Percentiles rank a stretch among this genome's conserved stretches.
These are phyloP conservation scores for Mastomys coucha DNA, from an alignment of 2,113 vertebrate genomes.

Conservation along the genomic window DNA sequence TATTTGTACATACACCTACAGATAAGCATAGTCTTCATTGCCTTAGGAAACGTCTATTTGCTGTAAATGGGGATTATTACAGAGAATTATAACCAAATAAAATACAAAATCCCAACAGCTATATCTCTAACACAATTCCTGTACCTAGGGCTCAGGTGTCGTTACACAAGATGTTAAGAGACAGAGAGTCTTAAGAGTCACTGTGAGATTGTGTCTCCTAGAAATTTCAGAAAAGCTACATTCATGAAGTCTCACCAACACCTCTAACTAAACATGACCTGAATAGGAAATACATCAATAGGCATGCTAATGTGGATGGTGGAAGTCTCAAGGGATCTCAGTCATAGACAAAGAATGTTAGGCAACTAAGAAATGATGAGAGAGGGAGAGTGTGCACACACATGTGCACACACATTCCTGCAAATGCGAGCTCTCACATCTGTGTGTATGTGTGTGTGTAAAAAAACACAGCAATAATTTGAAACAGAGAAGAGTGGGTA, in stretches of 20 bases:
- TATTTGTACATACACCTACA: neutral
- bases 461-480: neutral
- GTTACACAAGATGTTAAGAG: neutral
- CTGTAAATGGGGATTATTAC: neutral
- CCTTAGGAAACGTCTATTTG: neutral
- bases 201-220: neutral
- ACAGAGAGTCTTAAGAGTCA: neutral
- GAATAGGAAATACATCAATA: neutral
- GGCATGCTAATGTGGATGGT: neutral
- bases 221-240: neutral
- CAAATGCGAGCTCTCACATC: accelerated
- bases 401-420: no score
- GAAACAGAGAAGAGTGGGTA: neutral
- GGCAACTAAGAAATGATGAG: neutral
- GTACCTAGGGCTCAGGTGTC: no score
- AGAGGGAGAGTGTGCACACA: neutral
- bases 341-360: neutral
- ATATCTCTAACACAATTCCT: neutral
- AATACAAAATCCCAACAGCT: neutral
- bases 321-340: neutral
- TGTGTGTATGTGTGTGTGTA: neutral
- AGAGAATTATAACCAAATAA: neutral
- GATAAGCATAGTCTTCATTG: neutral
- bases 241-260: no score
- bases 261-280: neutral